Evolutionary conservation across 2,797 vertebrate genomes (phyloP).

Genomic region (Semotilus atromaculatus): DNA sequence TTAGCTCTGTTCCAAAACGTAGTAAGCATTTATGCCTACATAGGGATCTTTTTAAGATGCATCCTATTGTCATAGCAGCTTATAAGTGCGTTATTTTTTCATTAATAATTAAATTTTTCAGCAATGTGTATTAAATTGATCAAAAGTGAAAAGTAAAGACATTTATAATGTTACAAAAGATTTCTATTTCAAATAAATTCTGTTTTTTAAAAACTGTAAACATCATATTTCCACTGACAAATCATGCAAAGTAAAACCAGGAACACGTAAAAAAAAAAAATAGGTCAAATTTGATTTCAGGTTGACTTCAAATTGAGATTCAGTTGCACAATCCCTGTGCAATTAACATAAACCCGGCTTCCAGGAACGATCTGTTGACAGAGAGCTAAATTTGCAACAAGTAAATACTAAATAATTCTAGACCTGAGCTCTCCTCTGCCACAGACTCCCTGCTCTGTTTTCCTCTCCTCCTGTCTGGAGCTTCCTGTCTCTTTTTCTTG

Average conservation of each 20-base stretch:
- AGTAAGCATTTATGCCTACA: too few species aligned
- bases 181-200: neutral
- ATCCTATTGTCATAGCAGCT: neutral
- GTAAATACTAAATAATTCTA: slow-evolving; percentile 18
- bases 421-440: slow-evolving; percentile 84
- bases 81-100: neutral
- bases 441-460: slow-evolving; percentile 79
- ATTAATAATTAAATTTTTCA: neutral
- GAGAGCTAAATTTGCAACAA: neutral
- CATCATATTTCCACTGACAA: neutral
- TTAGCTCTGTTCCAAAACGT: neutral
- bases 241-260: neutral
- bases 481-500: slow-evolving; percentile 77
- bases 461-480: slow-evolving; percentile 78
- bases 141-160: neutral
- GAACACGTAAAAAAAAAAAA: neutral
- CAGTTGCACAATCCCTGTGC: neutral
- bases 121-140: neutral
- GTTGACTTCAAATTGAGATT: neutral
- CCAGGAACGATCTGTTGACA: neutral
- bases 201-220: neutral
- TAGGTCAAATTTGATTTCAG: neutral
- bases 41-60: neutral
- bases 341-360: slow-evolving; percentile 16
- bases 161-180: neutral